A percentile compares a stretch with the other conserved stretches of the same genome.
phyloP scores from a whole-genome alignment of 2,797 vertebrate genomes.

The Oophaga sylvatica region DNA sequence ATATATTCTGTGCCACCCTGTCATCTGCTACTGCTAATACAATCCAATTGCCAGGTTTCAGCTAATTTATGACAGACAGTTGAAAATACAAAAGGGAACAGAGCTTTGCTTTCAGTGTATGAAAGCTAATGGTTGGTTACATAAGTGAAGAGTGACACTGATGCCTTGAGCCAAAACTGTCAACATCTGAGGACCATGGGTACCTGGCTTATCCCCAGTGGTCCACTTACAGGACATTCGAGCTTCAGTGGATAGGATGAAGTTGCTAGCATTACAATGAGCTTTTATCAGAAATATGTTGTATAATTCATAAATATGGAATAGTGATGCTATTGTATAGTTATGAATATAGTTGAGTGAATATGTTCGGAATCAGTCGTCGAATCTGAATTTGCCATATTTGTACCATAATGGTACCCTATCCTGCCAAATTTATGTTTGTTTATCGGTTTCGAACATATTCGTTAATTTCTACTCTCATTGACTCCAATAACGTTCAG shows the following conservation, averaged over 20 bases:
- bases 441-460: no score
- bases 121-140: constrained; percentile 30
- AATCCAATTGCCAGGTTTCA: constrained; percentile 53
- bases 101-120: constrained; percentile 37
- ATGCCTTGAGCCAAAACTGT: constrained; percentile 6
- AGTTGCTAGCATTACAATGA: constrained; percentile 10
- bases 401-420: no score
- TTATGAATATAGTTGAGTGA: no score
- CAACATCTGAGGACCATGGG: background rate
- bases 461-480: no score
- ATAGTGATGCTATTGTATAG: background rate
- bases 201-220: constrained; percentile 2
- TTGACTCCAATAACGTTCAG: no score
- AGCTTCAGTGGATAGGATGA: background rate
- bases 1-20: constrained; percentile 55
- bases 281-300: background rate
- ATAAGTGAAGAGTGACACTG: constrained; percentile 7
- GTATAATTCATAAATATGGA: background rate
- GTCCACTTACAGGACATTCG: constrained; percentile 12
- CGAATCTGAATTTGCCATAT: no score
- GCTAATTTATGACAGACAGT: constrained; percentile 58
- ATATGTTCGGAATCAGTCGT: no score
- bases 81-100: constrained; percentile 35
- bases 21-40: constrained; percentile 57
- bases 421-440: no score